A percentile compares a stretch with the other conserved stretches of the same genome.
Evolutionary conservation across 1,140 invertebrate genomes (phyloP).

Genomic region (Epicauta chinensis): DNA sequence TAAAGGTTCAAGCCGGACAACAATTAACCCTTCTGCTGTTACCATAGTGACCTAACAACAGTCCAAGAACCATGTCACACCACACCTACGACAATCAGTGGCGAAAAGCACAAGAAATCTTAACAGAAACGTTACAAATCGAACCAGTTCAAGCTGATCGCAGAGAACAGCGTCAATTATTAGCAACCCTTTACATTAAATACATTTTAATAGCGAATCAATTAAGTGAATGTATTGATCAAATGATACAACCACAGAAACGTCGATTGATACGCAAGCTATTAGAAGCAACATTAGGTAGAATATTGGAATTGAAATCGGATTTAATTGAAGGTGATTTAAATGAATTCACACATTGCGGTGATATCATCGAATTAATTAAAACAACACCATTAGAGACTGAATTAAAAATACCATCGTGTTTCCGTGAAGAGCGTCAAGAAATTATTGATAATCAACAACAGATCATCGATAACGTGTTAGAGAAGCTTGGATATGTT

Average conservation of each 20-base stretch:
- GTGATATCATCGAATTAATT: constrained; percentile 61
- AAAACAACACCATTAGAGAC: constrained; percentile 48
- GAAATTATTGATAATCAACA: constrained; percentile 54
- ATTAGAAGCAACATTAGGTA: constrained; percentile 72
- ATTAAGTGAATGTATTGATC: constrained; percentile 79
- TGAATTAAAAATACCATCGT: constrained; percentile 59
- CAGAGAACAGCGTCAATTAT: constrained; percentile 48
- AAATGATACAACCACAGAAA: constrained; percentile 90
- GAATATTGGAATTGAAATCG: constrained; percentile 71
- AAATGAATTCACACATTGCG: constrained; percentile 81
- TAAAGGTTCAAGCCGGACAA: too few relatives aligned
- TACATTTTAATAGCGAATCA: constrained; percentile 74
- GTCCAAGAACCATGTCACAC: constrained; percentile 59
- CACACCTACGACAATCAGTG: constrained; percentile 64
- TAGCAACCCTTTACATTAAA: constrained; percentile 64
- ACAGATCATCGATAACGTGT: constrained; percentile 57
- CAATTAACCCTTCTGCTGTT: not conserved
- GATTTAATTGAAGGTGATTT: constrained; percentile 81
- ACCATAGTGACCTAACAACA: not conserved
- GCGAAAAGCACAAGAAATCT: constrained; percentile 52
- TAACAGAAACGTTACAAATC: constrained; percentile 56
- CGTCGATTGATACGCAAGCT: constrained; percentile 69
- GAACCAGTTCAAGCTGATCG: constrained; percentile 55
- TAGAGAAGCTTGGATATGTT: constrained; percentile 61
- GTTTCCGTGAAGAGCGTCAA: constrained; percentile 60